Evolutionary conservation across 2,797 vertebrate species (phyloP).

Genomic region (Hozukius guyotensis): DNA sequence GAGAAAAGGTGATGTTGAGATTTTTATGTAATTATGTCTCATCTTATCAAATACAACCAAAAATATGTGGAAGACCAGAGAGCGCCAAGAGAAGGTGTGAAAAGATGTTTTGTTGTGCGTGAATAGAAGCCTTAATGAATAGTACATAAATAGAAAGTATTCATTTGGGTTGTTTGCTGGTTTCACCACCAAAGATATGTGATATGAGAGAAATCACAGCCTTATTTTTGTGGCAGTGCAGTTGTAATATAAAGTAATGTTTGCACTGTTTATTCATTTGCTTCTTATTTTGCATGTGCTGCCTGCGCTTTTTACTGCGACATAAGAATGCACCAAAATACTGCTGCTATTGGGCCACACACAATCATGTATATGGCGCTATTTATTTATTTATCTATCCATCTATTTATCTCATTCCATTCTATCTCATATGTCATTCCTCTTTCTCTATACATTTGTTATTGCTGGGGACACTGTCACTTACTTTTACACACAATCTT

Average conservation of each 20-base stretch:
- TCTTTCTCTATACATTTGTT: no score
- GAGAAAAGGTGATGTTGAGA: no score
- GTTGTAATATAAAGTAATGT: background rate
- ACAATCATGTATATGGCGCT: no score
- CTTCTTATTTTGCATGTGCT: background rate
- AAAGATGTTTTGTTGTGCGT: conserved; percentile 35
- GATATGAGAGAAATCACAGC: background rate
- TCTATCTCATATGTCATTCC: no score
- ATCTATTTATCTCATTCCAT: no score
- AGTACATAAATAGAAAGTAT: background rate
- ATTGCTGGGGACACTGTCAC: no score
- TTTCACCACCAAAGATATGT: background rate
- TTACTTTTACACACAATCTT: no score
- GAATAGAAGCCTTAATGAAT: conserved; percentile 34
- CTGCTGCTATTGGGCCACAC: no score
- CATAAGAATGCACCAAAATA: no score
- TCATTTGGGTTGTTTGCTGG: background rate
- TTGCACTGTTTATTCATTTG: conserved; percentile 1
- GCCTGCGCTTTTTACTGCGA: background rate
- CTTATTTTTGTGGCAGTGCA: background rate
- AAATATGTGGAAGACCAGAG: conserved; percentile 13
- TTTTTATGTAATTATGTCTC: no score
- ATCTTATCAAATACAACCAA: conserved; percentile 11
- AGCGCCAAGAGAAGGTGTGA: conserved; percentile 29
- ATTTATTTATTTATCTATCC: no score